Evolutionary conservation across 2,888 invertebrate genomes (phyloP).

Genomic region (Heliconius ethilla): DNA sequence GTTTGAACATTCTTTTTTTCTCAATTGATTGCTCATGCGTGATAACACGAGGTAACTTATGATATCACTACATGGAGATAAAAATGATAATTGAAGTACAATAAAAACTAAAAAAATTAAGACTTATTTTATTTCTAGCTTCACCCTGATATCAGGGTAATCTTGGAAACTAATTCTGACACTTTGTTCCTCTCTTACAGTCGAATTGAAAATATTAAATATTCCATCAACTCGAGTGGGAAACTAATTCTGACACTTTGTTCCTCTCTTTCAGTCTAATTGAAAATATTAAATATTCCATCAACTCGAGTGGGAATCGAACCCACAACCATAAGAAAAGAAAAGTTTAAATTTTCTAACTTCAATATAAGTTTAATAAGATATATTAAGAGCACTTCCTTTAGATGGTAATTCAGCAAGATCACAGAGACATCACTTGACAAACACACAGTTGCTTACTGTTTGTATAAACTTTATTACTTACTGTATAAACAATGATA

Average conservation of each 20-base stretch:
- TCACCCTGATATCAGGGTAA: no score
- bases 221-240: no score
- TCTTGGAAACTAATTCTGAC: no score
- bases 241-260: no score
- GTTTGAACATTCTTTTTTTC: not conserved
- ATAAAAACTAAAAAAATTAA: not conserved
- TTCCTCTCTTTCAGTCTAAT: no score
- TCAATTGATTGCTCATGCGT: slow-evolving; percentile 4
- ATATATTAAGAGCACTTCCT: not conserved
- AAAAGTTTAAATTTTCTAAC: not conserved
- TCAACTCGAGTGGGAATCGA: no score
- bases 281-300: no score
- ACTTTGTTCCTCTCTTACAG: no score
- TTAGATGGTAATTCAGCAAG: not conserved
- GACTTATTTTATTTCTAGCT: no score
- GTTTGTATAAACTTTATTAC: no score
- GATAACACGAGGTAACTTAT: slow-evolving; percentile 8
- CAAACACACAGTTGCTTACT: not conserved
- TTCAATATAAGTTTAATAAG: no score
- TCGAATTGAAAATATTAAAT: no score
- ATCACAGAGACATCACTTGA: not conserved
- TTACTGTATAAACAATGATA: not conserved
- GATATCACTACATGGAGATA: slow-evolving; percentile 9
- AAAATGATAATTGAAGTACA: slow-evolving; percentile 2
- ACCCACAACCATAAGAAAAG: not conserved